These are phyloP conservation scores for Buphagus erythrorhynchus DNA, from an alignment of 2,797 vertebrate genomes.

Conservation along the genomic window DNA sequence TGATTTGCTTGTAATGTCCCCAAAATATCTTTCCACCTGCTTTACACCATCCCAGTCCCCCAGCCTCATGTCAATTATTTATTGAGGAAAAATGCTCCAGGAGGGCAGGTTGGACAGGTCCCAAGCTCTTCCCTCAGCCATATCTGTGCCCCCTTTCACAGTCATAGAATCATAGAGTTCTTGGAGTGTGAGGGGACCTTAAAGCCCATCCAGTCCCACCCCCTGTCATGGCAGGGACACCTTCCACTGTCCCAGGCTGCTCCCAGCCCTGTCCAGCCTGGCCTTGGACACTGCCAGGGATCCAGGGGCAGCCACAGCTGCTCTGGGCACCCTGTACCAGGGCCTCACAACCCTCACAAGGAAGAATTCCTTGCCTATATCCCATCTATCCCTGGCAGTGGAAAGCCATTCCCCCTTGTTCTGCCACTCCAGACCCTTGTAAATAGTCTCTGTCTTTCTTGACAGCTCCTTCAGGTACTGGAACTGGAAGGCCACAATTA, in stretches of 20 bases:
- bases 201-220: background rate
- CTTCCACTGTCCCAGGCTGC: fast-evolving
- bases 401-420: background rate
- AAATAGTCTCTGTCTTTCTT: background rate
- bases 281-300: background rate
- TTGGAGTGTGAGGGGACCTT: background rate
- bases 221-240: background rate
- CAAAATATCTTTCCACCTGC: background rate
- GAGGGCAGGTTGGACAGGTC: background rate
- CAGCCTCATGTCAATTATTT: background rate
- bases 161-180: background rate
- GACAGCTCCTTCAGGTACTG: background rate
- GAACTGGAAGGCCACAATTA: background rate
- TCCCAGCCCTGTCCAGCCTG: fast-evolving
- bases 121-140: background rate
- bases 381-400: background rate
- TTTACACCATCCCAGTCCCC: background rate
- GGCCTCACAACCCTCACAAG: background rate
- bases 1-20: background rate
- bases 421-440: background rate
- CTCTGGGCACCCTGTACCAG: background rate
- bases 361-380: background rate
- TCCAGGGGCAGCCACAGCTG: background rate
- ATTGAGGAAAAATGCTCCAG: background rate
- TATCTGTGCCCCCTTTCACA: background rate